Conservation (phyloP, 2,797 vertebrate species). For the Channa striata region DNA sequence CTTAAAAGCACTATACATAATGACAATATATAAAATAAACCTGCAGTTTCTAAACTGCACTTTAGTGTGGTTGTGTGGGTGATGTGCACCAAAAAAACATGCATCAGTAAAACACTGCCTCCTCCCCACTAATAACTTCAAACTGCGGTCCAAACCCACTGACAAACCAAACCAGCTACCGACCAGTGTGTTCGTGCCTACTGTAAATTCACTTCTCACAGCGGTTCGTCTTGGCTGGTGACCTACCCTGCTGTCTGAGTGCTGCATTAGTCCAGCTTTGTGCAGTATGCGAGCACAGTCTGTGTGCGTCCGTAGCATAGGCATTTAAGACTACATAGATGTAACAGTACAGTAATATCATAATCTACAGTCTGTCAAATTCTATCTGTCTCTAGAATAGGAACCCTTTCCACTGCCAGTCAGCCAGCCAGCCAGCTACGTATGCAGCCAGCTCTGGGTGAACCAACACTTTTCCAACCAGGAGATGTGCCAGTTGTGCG, state of each 20-base stretch:
- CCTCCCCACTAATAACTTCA: slow-evolving; percentile 51
- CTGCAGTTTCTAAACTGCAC: slow-evolving; percentile 14
- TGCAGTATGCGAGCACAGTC: slow-evolving; percentile 28
- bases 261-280: slow-evolving; percentile 35
- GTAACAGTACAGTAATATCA: slow-evolving; percentile 48
- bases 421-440: slow-evolving; percentile 35
- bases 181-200: slow-evolving; percentile 47
- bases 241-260: slow-evolving; percentile 25
- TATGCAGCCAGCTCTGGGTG: slow-evolving; percentile 44
- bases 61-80: slow-evolving; percentile 36
- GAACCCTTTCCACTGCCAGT: slow-evolving; percentile 39
- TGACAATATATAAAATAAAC: background rate
- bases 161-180: slow-evolving; percentile 66
- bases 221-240: slow-evolving; percentile 45
- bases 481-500: slow-evolving; percentile 43
- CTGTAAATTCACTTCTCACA: slow-evolving; percentile 56
- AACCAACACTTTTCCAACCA: slow-evolving; percentile 46
- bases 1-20: slow-evolving; percentile 10
- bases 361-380: slow-evolving; percentile 59
- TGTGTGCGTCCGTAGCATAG: slow-evolving; percentile 18
- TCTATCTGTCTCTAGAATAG: slow-evolving; percentile 46
- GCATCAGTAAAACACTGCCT: slow-evolving; percentile 43
- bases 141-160: slow-evolving; percentile 64
- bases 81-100: slow-evolving; percentile 37
- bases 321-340: slow-evolving; percentile 44